phyloP scores from a whole-genome alignment of 2,113 vertebrate species.

The Nothobranchius furzeri region DNA sequence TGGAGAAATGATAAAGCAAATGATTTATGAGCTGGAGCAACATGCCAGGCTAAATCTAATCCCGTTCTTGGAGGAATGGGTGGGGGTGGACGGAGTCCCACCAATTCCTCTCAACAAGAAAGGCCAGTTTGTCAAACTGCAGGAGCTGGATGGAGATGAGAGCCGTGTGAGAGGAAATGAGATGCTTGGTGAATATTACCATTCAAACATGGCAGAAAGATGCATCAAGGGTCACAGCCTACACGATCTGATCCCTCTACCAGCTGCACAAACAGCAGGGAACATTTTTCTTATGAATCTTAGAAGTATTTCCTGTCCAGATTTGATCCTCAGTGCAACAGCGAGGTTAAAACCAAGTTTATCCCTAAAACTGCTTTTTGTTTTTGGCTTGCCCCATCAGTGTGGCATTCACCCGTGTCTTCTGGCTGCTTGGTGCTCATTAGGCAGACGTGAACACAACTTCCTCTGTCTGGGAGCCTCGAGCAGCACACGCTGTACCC shows the following conservation, averaged over 20 bases:
- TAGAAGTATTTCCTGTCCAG: not conserved
- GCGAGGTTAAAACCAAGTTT: constrained; percentile 22
- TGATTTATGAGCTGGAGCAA: constrained; percentile 66
- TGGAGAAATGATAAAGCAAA: constrained; percentile 56
- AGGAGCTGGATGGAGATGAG: constrained; percentile 39
- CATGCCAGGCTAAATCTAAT: constrained; percentile 54
- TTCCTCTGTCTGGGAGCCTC: constrained; percentile 63
- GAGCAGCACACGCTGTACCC: constrained; percentile 28
- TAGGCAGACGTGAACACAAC: constrained; percentile 46
- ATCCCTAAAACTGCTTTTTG: constrained; percentile 15
- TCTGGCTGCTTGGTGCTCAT: constrained; percentile 55
- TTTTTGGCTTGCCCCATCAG: constrained; percentile 19
- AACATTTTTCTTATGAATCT: constrained; percentile 2
- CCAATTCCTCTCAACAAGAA: constrained; percentile 20
- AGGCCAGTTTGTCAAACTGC: constrained; percentile 47
- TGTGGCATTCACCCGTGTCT: constrained; percentile 59
- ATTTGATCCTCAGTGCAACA: constrained; percentile 14
- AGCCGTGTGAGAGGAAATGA: constrained; percentile 17
- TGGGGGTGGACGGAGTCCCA: not conserved
- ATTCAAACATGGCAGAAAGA: constrained; percentile 18
- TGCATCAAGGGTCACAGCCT: constrained; percentile 32
- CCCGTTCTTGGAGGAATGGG: not conserved
- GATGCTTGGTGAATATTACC: constrained; percentile 41
- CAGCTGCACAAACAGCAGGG: constrained; percentile 1
- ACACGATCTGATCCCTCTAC: not conserved